Conservation (phyloP, 2,888 invertebrate species). For the Scaptomyza polygonia region DNA sequence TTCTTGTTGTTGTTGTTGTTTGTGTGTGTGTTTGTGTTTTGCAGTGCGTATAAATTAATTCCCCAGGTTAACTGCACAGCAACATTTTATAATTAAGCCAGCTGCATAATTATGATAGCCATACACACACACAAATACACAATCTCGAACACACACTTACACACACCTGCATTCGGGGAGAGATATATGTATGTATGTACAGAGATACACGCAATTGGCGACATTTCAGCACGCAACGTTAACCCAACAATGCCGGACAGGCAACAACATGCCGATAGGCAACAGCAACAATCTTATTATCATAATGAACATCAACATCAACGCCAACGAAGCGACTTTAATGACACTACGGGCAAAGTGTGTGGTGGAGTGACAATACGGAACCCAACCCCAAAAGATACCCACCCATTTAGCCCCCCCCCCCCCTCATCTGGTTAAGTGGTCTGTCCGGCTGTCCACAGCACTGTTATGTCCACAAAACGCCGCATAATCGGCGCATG, state of each 20-base stretch:
- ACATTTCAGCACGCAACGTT: conserved; percentile 76
- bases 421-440: conserved; percentile 50
- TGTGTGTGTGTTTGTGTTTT: conserved; percentile 21
- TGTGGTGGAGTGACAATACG: conserved; percentile 2
- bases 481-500: conserved; percentile 63
- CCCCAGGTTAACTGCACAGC: conserved; percentile 74
- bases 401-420: conserved; percentile 14
- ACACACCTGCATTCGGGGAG: conserved; percentile 1
- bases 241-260: conserved; percentile 55
- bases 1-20: conserved; percentile 25
- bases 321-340: conserved; percentile 58
- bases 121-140: conserved; percentile 34
- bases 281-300: conserved; percentile 62
- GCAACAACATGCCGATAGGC: conserved; percentile 14
- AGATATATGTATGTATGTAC: no score
- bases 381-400: conserved; percentile 5
- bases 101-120: conserved; percentile 76
- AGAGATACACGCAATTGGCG: conserved; percentile 73
- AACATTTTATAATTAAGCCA: conserved; percentile 80
- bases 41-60: conserved; percentile 71
- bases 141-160: conserved; percentile 2
- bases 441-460: conserved; percentile 21
- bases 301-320: conserved; percentile 71
- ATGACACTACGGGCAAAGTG: conserved; percentile 33
- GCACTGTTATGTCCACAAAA: conserved; percentile 30